phyloP scores from a whole-genome alignment of 2,888 invertebrate species.

The Tiliacea citrago region DNA sequence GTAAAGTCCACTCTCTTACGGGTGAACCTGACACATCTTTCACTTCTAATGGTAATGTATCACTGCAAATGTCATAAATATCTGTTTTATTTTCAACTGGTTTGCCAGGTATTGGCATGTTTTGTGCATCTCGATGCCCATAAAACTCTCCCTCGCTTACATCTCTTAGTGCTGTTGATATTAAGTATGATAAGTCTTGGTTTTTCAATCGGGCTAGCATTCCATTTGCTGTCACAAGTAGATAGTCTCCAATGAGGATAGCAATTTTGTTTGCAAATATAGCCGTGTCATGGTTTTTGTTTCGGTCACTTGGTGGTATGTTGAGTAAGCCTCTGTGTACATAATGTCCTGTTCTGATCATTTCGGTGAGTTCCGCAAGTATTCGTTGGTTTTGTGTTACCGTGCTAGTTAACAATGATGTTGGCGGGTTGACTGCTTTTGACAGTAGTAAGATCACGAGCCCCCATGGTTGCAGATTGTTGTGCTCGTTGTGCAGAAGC shows the following conservation, averaged over 20 bases:
- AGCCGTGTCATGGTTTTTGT: slow-evolving; percentile 92
- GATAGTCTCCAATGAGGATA: slow-evolving; percentile 95
- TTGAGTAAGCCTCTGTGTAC: slow-evolving; percentile 93
- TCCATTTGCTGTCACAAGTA: slow-evolving; percentile 95
- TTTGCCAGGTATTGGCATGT: slow-evolving; percentile 93
- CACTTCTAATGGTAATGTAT: slow-evolving; percentile 83
- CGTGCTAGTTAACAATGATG: slow-evolving; percentile 90
- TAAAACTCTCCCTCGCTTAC: slow-evolving; percentile 96
- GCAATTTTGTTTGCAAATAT: slow-evolving; percentile 97
- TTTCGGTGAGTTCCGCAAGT: slow-evolving; percentile 94
- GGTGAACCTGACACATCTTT: slow-evolving; percentile 89
- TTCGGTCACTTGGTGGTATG: slow-evolving; percentile 85
- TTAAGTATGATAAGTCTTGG: slow-evolving; percentile 94
- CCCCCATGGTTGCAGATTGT: slow-evolving; percentile 96
- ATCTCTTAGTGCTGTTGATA: slow-evolving; percentile 95
- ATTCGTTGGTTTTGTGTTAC: slow-evolving; percentile 89
- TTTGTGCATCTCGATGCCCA: slow-evolving; percentile 93
- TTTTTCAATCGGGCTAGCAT: slow-evolving; percentile 94
- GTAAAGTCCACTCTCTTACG: slow-evolving; percentile 93
- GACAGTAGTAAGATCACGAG: slow-evolving; percentile 95
- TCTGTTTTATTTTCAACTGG: slow-evolving; percentile 81
- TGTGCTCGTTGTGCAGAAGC: slow-evolving; percentile 95
- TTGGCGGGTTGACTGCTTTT: slow-evolving; percentile 92
- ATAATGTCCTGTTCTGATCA: slow-evolving; percentile 96
- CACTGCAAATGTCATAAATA: slow-evolving; percentile 77